Conservation (phyloP, 2,888 invertebrate species). For the Drosophila basisetae region DNA sequence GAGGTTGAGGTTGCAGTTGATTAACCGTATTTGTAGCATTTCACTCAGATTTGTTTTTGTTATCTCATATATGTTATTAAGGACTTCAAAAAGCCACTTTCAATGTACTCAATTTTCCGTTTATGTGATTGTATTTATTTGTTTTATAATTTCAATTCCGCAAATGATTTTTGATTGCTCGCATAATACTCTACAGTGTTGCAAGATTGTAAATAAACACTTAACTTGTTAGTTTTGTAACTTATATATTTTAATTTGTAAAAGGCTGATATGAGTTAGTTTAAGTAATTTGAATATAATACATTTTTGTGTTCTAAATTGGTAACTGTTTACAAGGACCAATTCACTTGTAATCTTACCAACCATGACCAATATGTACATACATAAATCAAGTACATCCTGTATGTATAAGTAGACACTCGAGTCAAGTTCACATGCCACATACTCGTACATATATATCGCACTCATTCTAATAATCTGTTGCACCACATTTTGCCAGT, state of each 20-base stretch:
- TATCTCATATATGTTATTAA: conserved; percentile 2
- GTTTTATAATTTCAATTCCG: neutral
- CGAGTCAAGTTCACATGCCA: conserved; percentile 9
- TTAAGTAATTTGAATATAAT: conserved; percentile 1
- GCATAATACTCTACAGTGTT: neutral
- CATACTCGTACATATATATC: neutral
- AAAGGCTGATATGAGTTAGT: conserved; percentile 20
- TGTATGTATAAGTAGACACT: conserved; percentile 7
- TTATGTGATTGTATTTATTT: neutral
- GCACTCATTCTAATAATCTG: neutral
- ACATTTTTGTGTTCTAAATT: conserved; percentile 5
- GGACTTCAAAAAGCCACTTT: neutral
- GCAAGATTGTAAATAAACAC: conserved; percentile 14
- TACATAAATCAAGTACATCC: conserved; percentile 3
- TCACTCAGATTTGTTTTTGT: neutral
- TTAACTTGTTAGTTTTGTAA: neutral
- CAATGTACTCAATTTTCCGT: neutral
- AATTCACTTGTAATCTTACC: conserved; percentile 25
- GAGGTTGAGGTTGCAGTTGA: neutral
- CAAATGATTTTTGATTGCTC: neutral
- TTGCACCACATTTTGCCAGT: neutral
- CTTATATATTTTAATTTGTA: neutral
- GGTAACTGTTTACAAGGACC: conserved; percentile 19
- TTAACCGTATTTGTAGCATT: neutral
- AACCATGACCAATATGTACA: conserved; percentile 24